Evolutionary conservation across 2,113 vertebrate genomes (phyloP).

Genomic region (Hypanus sabinus): DNA sequence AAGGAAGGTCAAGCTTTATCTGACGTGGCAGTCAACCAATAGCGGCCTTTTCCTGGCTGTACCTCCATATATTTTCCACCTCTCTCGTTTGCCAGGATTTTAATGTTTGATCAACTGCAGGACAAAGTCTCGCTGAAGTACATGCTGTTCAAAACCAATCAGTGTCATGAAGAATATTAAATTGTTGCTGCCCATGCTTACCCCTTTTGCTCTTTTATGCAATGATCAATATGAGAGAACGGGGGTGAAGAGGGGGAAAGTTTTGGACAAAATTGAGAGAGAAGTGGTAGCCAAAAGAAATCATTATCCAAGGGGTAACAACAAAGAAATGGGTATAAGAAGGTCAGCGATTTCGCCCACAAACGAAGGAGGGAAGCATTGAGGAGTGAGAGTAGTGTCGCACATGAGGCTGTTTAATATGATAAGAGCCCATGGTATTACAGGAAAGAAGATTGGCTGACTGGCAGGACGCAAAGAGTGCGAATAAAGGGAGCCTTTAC

Average conservation of each 20-base stretch:
- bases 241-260: neutral
- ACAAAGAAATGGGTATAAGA: too few relatives aligned
- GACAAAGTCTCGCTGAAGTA: neutral
- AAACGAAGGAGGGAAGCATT: neutral
- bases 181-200: neutral
- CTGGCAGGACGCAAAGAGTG: too few relatives aligned
- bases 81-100: neutral
- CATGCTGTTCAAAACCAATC: neutral
- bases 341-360: neutral
- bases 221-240: neutral
- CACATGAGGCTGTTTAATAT: too few relatives aligned
- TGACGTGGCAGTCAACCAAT: neutral
- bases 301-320: too few relatives aligned
- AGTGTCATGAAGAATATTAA: neutral
- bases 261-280: neutral
- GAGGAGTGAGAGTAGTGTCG: neutral
- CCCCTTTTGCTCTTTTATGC: neutral
- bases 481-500: too few relatives aligned
- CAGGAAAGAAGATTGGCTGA: too few relatives aligned
- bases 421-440: too few relatives aligned
- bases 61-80: neutral
- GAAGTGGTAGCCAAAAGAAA: too few relatives aligned
- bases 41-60: neutral
- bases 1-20: neutral
- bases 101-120: neutral